A percentile compares a stretch with the other conserved stretches of the same genome.
Conservation (phyloP, 2,113 vertebrate species). For the Eulemur rufifrons region DNA sequence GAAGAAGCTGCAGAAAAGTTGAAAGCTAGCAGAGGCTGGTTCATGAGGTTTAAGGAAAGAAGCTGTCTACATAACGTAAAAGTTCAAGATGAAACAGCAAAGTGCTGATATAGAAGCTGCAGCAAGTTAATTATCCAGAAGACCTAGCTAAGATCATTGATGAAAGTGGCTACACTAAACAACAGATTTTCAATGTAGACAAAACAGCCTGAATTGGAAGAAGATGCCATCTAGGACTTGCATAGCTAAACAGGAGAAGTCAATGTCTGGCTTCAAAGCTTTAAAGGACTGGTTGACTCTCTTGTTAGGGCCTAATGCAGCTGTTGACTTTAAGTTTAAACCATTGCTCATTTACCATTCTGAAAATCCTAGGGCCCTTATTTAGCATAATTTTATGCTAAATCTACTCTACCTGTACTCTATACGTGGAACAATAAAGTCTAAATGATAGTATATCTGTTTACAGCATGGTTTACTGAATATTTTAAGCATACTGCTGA, state of each 20-base stretch:
- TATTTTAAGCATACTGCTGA: not conserved
- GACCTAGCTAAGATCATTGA: not conserved
- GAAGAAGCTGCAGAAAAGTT: not conserved
- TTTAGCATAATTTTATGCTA: not conserved
- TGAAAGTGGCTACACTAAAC: not conserved
- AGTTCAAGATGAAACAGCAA: not conserved
- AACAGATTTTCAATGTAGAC: not conserved
- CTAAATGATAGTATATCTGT: not conserved
- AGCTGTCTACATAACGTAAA: not conserved
- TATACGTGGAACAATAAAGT: not conserved
- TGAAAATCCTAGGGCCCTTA: not conserved
- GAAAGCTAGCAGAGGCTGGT: not conserved
- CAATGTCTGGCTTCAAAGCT: not conserved
- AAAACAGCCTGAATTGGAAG: not conserved
- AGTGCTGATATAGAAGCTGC: not conserved
- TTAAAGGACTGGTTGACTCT: not conserved
- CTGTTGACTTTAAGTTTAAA: not conserved
- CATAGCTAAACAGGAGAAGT: not conserved
- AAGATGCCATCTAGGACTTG: not conserved
- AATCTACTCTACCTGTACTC: not conserved
- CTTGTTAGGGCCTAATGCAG: not conserved
- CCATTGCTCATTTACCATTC: not conserved
- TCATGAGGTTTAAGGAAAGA: not conserved
- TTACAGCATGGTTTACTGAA: not conserved
- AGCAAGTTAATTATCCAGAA: not conserved